These are phyloP conservation scores for Pogonocichla stellata DNA, from an alignment of 2,113 vertebrate species.

Conservation along the genomic window DNA sequence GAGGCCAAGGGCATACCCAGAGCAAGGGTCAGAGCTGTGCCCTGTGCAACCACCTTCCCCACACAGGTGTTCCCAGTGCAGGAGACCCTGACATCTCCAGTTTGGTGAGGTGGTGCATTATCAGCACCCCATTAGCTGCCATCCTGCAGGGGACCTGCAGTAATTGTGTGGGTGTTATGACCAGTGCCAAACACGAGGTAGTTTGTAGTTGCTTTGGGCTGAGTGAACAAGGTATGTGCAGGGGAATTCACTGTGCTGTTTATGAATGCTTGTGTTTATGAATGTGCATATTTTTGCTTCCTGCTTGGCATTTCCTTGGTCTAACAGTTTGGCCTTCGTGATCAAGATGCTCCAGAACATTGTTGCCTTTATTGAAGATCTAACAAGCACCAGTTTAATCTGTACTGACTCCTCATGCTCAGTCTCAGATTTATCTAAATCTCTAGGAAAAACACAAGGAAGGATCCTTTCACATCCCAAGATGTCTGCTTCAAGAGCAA, in stretches of 20 bases:
- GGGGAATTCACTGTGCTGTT: not conserved
- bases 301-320: not conserved
- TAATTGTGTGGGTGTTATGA: not conserved
- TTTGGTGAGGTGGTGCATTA: not conserved
- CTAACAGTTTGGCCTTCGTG: not conserved
- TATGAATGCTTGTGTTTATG: not conserved
- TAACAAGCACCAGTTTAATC: not conserved
- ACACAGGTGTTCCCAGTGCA: no score
- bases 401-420: not conserved
- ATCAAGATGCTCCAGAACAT: not conserved
- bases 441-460: not conserved
- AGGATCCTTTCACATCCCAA: not conserved
- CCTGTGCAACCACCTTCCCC: not conserved
- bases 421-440: not conserved
- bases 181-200: not conserved
- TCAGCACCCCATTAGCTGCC: not conserved
- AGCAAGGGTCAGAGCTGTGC: not conserved
- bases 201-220: not conserved
- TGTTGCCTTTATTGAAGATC: not conserved
- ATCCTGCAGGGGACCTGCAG: not conserved
- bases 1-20: not conserved
- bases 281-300: not conserved
- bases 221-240: not conserved
- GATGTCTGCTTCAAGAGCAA: not conserved
- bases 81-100: not conserved